Conservation (phyloP, 2,888 invertebrate species). For the Cheilosia vernalis region DNA sequence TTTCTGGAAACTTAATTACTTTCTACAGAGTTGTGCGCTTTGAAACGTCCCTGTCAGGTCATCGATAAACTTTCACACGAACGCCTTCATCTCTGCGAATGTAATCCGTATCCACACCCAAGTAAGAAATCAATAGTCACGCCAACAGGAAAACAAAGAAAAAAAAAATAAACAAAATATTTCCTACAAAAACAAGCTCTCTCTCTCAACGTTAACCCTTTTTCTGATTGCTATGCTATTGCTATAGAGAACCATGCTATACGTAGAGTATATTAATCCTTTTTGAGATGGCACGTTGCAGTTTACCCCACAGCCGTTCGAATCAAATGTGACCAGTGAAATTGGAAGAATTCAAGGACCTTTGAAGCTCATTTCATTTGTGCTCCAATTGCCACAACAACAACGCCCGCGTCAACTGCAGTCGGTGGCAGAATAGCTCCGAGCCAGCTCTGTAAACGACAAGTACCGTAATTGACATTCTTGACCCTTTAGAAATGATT, state of each 20-base stretch:
- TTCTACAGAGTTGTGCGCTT: conserved; percentile 31
- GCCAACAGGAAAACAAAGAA: conserved; percentile 15
- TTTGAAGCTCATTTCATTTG: no score
- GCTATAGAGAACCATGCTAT: neutral
- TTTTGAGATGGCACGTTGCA: conserved; percentile 53
- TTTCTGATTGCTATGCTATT: conserved; percentile 15
- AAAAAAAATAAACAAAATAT: conserved; percentile 29
- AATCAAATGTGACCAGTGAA: conserved; percentile 35
- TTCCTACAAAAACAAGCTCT: conserved; percentile 8
- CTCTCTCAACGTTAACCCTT: conserved; percentile 6
- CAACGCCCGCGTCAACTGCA: no score
- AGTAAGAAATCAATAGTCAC: conserved; percentile 49
- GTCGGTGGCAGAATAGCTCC: no score
- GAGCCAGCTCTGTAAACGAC: no score
- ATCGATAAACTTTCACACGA: conserved; percentile 52
- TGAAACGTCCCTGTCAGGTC: conserved; percentile 42
- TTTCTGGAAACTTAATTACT: conserved; percentile 45
- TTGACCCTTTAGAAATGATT: no score
- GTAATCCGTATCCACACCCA: conserved; percentile 33
- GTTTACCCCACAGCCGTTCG: conserved; percentile 12
- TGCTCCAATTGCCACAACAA: no score
- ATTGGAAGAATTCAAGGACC: neutral
- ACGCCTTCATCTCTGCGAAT: conserved; percentile 26
- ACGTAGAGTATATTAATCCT: conserved; percentile 8
- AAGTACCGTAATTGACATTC: no score